A percentile compares a stretch with the other conserved stretches of the same genome.
phyloP scores from a whole-genome alignment of 1,140 invertebrate species.

The Sitophilus oryzae region DNA sequence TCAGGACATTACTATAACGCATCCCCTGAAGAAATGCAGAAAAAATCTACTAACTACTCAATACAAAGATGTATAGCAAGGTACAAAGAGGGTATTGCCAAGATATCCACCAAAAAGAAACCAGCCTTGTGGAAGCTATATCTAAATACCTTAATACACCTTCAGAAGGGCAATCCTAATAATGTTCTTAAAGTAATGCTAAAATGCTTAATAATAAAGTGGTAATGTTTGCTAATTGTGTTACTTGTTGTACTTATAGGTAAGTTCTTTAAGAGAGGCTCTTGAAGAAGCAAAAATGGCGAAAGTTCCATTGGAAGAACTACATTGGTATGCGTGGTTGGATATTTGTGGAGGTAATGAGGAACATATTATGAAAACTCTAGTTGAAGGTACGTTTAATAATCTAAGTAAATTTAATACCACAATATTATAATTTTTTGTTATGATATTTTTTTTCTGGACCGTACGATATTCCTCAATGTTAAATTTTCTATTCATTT shows the following conservation, averaged over 20 bases:
- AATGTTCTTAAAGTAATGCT: constrained; percentile 3
- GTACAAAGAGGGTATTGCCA: constrained; percentile 24
- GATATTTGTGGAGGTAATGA: constrained; percentile 17
- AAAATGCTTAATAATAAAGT: too few relatives aligned
- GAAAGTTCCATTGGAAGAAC: constrained; percentile 18
- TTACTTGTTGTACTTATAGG: constrained; percentile 3
- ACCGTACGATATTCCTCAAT: too few relatives aligned
- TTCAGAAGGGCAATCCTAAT: constrained; percentile 12
- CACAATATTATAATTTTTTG: too few relatives aligned
- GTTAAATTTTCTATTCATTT: constrained; percentile 11
- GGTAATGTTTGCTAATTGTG: too few relatives aligned
- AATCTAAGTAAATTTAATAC: too few relatives aligned
- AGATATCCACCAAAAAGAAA: constrained; percentile 18
- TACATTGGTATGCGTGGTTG: constrained; percentile 25
- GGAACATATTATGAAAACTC: constrained; percentile 13
- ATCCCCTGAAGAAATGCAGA: background rate
- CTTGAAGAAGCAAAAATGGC: constrained; percentile 17
- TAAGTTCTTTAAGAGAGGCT: constrained; percentile 15
- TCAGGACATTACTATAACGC: constrained; percentile 9
- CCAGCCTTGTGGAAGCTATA: constrained; percentile 22
- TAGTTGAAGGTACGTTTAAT: constrained; percentile 20
- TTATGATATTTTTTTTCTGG: too few relatives aligned
- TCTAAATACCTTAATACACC: constrained; percentile 24
- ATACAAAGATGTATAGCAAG: constrained; percentile 13
- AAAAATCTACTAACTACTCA: constrained; percentile 1